Evolutionary conservation across 1,140 invertebrate species (phyloP), one percentile per base, ranked within the genome.

Genomic region (Drosophila tropicalis): DNA sequence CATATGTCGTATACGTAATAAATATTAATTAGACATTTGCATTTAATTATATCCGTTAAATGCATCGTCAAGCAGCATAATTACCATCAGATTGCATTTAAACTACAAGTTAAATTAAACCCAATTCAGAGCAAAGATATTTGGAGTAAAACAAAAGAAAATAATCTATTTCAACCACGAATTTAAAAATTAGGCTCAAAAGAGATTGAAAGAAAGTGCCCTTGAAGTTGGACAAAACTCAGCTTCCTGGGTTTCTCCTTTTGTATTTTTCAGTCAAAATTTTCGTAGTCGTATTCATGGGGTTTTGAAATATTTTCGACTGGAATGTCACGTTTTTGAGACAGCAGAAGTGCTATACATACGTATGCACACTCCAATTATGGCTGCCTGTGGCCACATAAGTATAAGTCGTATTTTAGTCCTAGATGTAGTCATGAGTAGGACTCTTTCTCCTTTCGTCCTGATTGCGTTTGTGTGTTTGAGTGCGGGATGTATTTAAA

Each of bases 11-110:
- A 61, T 19, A 62, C 44, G 55, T 55, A 54, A 83, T 83, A 74
- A 80, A 89, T 87, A 87, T 89, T 77, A 79, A 86, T 83, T 83
- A 76, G 67, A 15, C 58, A 80, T 83, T 89, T 73, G 79, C 80
- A 73, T 73, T 65, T 67, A 73, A 73, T 65, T 66, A 67, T 70
- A 63, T 47, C 5, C 55, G 6, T 40, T 32, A 68, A 47, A 19
- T 39, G 44, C 44, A 51, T 22, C 17, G 17, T 17, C 44, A 22
- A 12, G 17, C 19, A 51, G 17, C 9, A 51, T 51, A 51, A 51
- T 51, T 19, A 22, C 15, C 15, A 47, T 6, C 44, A 17, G 2
- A 19, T 7, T 47, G 9, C 2, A 51, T 7, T 51, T 22, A 51
- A 51, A 29, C 29, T 25, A 25, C 22, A 25, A 25, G 3, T 25